Conservation (phyloP, 2,113 vertebrate genomes). For the Neodon shergylaensis region DNA sequence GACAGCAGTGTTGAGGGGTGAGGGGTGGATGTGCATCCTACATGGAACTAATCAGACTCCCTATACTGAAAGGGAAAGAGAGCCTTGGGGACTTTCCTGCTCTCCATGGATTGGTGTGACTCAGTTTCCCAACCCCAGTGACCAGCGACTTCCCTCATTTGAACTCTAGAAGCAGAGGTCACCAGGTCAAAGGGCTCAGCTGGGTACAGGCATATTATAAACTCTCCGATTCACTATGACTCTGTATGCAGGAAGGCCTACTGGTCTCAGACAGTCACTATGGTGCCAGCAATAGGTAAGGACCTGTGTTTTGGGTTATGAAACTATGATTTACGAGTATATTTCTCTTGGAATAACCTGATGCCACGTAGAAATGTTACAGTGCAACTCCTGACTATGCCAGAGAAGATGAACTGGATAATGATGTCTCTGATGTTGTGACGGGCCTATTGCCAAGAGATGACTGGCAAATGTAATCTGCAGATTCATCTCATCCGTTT, state of each 20-base stretch:
- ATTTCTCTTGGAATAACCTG: background rate
- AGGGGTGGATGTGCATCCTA: background rate
- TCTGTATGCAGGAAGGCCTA: background rate
- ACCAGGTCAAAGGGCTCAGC: background rate
- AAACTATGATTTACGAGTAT: background rate
- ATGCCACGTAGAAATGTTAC: background rate
- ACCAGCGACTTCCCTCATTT: background rate
- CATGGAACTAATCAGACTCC: no score
- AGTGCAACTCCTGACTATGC: background rate
- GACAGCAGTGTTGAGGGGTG: background rate
- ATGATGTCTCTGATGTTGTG: background rate
- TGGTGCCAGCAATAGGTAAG: background rate
- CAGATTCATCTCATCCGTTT: conserved; percentile 10
- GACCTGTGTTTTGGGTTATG: background rate
- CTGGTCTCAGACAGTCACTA: background rate
- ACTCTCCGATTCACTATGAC: background rate
- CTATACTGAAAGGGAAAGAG: background rate
- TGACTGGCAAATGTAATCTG: background rate
- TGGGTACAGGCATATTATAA: background rate
- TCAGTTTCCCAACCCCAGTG: background rate
- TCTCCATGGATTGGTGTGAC: no score
- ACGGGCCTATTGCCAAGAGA: background rate
- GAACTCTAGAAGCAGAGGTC: background rate
- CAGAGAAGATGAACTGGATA: background rate
- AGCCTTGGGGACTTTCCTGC: background rate